Conservation (phyloP, 2,888 invertebrate species). For the Liopterus haemorrhoidalis region DNA sequence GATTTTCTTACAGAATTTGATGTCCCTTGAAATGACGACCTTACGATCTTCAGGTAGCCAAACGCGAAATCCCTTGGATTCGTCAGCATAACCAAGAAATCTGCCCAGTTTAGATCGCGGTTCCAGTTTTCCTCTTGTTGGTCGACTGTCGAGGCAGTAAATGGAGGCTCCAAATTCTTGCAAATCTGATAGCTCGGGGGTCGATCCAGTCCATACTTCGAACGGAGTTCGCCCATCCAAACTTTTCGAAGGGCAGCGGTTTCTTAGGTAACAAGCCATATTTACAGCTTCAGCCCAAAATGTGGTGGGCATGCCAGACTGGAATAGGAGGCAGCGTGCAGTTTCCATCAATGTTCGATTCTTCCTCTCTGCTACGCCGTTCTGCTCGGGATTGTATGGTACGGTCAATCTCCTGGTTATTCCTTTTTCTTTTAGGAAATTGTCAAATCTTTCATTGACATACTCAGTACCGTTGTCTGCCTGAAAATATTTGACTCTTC, state of each 20-base stretch:
- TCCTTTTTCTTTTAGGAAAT: constrained; percentile 29
- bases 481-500: constrained; percentile 26
- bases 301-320: constrained; percentile 22
- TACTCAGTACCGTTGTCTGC: constrained; percentile 27
- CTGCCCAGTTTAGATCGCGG: constrained; percentile 14
- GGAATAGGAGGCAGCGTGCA: constrained; percentile 32
- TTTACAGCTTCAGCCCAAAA: constrained; percentile 35
- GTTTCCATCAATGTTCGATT: constrained; percentile 34
- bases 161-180: constrained; percentile 27
- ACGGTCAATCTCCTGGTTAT: constrained; percentile 33
- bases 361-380: constrained; percentile 36
- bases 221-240: constrained; percentile 22
- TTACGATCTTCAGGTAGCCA: constrained; percentile 3
- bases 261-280: constrained; percentile 31
- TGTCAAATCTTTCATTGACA: constrained; percentile 26
- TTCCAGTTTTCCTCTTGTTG: constrained; percentile 19
- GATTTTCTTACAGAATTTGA: constrained; percentile 8
- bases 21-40: background rate
- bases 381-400: constrained; percentile 35
- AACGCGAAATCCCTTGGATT: constrained; percentile 20
- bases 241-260: constrained; percentile 27
- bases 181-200: constrained; percentile 23
- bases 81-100: constrained; percentile 19
- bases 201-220: constrained; percentile 18
- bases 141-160: constrained; percentile 9